These are phyloP conservation scores for Danio jaintianensis DNA, from an alignment of 2,797 vertebrate genomes.

Conservation along the genomic window DNA sequence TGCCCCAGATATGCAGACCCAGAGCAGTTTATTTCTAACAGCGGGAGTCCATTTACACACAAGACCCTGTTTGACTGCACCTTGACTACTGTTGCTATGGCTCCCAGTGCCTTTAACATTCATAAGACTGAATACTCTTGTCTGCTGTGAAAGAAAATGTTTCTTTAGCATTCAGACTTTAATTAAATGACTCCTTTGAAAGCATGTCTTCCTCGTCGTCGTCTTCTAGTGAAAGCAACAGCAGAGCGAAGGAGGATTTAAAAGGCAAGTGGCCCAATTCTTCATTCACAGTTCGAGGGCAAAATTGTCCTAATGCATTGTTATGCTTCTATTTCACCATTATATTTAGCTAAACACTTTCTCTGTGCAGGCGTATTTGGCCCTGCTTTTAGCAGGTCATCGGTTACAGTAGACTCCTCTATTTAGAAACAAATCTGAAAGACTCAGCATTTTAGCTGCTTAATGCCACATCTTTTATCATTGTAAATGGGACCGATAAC, in stretches of 20 bases:
- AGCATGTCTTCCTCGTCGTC: slow-evolving; percentile 37
- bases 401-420: neutral
- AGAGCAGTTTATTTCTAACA: slow-evolving; percentile 30
- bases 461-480: slow-evolving; percentile 10
- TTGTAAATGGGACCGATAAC: slow-evolving; percentile 14
- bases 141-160: slow-evolving; percentile 27
- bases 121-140: slow-evolving; percentile 27
- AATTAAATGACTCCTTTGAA: slow-evolving; percentile 40
- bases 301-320: slow-evolving; percentile 21
- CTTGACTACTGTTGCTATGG: slow-evolving; percentile 58
- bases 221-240: slow-evolving; percentile 39
- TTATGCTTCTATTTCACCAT: slow-evolving; percentile 21
- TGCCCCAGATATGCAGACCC: slow-evolving; percentile 11
- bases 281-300: slow-evolving; percentile 8
- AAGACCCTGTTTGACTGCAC: slow-evolving; percentile 40
- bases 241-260: slow-evolving; percentile 37
- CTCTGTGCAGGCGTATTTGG: neutral
- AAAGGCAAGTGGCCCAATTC: slow-evolving; percentile 50
- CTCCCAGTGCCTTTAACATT: slow-evolving; percentile 34
- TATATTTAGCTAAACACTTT: neutral
- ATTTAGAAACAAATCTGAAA: neutral
- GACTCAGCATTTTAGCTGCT: neutral
- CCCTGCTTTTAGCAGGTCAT: neutral
- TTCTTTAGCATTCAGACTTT: slow-evolving; percentile 30
- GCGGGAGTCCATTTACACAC: slow-evolving; percentile 20